Evolutionary conservation across 2,888 invertebrate species (phyloP), one percentile per base, ranked within the genome.

Genomic region (Metopia argyrocephala): DNA sequence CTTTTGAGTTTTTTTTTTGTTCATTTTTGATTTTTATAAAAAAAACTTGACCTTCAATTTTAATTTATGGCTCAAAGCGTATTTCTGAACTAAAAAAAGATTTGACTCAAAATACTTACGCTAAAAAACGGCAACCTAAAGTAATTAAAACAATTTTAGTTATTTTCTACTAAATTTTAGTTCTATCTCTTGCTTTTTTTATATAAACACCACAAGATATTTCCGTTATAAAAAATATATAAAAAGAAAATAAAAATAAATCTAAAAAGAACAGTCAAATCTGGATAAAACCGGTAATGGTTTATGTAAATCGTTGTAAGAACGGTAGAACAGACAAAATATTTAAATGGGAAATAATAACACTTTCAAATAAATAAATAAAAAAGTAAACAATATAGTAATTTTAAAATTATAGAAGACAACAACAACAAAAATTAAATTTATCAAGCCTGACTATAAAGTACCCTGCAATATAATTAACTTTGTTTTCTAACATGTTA

Each of bases 31-130:
- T 48, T 18, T 5, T 27, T 25, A 66, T 38, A 61, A 78, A 70
- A 74, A 59, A 78, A 61, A 57, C 56, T 25, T 71, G 81, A 81
- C 78, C 81, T 78, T 78, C 74, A 81, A 65, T 66, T 70, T 78
- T 75, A 81, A 81, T 81, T 81, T 81, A 78, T 81, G 50, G 57
- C 70, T 59, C 45, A 76, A n/a, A 52, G 48, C 18, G 38, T 38
- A 12, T 20, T 48, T 48, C 15, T 48, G 3, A 12, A 38, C 9
- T 12, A 38, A 12, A 12, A 38, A 15, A 6, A 38, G 38, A 38
- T n/a, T n/a, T n/a, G n/a, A n/a, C n/a, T n/a, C 9, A 21, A 52
- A 15, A 21, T 52, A 52, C 9, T 21, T 18, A 20, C 48, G n/a
- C n/a, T 20, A 7, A n/a, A n/a, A n/a, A n/a, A 76, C 70, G 50